These are phyloP conservation scores for Galago senegalensis DNA, from an alignment of 2,797 vertebrate genomes.

Conservation along the genomic window DNA sequence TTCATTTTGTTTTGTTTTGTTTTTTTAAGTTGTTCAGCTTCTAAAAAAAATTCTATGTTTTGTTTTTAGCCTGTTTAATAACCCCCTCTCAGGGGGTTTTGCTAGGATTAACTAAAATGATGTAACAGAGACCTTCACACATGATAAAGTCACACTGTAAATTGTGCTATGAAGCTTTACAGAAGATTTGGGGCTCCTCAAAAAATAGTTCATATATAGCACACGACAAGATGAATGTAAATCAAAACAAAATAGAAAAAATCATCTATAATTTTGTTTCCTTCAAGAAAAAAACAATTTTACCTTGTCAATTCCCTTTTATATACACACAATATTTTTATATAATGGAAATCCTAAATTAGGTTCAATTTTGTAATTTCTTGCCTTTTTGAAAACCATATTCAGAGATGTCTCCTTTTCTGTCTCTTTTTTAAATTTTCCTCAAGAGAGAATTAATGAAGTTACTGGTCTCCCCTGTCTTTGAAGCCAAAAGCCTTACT, in stretches of 20 bases:
- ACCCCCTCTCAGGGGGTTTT: background rate
- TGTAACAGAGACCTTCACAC: background rate
- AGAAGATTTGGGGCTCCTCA: background rate
- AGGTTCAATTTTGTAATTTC: slow-evolving; percentile 63
- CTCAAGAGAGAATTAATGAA: slow-evolving; percentile 20
- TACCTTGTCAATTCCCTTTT: slow-evolving; percentile 50
- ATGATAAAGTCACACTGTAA: background rate
- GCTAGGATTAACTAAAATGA: background rate
- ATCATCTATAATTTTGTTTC: slow-evolving; percentile 38
- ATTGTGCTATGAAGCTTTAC: slow-evolving; percentile 44
- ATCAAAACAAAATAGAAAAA: slow-evolving; percentile 63
- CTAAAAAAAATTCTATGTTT: background rate
- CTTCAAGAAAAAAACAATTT: slow-evolving; percentile 29
- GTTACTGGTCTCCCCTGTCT: background rate
- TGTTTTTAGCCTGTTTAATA: background rate
- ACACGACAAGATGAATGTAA: slow-evolving; percentile 26
- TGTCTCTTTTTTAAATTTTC: slow-evolving; percentile 43
- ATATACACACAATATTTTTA: slow-evolving; percentile 57
- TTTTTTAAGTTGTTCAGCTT: background rate
- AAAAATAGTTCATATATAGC: slow-evolving; percentile 12
- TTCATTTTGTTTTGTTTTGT: background rate
- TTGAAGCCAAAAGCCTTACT: slow-evolving; percentile 55
- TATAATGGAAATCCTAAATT: slow-evolving; percentile 62
- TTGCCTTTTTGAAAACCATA: slow-evolving; percentile 57
- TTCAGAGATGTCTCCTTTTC: slow-evolving; percentile 61